phyloP scores from a whole-genome alignment of 2,113 vertebrate genomes.

The Stomatorhinus ivindoensis region DNA sequence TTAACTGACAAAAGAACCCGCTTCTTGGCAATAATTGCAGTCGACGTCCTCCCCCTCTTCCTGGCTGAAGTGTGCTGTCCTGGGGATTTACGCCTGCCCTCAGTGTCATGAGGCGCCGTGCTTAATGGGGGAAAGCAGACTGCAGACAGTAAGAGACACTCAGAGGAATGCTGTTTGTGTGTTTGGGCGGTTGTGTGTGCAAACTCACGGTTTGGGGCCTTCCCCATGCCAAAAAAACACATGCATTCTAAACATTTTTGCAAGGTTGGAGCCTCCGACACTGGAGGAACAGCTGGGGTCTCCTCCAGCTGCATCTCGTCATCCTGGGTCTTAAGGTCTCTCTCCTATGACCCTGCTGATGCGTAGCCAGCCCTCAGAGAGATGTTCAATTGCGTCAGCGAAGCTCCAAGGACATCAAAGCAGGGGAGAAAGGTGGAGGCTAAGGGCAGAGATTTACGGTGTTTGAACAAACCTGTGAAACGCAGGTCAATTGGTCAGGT shows the following conservation, averaged over 20 bases:
- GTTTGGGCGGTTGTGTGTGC: not conserved
- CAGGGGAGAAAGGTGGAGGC: not conserved
- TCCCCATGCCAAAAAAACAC: not conserved
- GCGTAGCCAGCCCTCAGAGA: not conserved
- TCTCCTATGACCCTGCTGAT: not conserved
- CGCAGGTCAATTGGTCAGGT: not conserved
- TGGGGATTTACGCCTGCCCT: not conserved
- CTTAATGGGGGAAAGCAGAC: not conserved
- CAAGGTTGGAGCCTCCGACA: not conserved
- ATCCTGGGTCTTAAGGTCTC: not conserved
- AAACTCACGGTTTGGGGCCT: not conserved
- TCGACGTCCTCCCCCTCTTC: not conserved
- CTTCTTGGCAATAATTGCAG: not conserved
- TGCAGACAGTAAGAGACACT: not conserved
- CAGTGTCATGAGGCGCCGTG: not conserved
- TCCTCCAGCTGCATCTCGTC: not conserved
- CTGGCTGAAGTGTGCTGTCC: not conserved
- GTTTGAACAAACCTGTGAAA: not conserved
- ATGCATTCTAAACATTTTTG: not conserved
- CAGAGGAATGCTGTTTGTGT: not conserved
- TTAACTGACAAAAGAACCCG: not conserved
- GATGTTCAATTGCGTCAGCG: not conserved
- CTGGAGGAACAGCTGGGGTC: not conserved
- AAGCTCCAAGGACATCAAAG: not conserved
- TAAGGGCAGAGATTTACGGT: not conserved